Percentiles rank a stretch among this genome's conserved stretches.
phyloP scores from a whole-genome alignment of 2,888 invertebrate genomes.

The Criorhina ranunculi region DNA sequence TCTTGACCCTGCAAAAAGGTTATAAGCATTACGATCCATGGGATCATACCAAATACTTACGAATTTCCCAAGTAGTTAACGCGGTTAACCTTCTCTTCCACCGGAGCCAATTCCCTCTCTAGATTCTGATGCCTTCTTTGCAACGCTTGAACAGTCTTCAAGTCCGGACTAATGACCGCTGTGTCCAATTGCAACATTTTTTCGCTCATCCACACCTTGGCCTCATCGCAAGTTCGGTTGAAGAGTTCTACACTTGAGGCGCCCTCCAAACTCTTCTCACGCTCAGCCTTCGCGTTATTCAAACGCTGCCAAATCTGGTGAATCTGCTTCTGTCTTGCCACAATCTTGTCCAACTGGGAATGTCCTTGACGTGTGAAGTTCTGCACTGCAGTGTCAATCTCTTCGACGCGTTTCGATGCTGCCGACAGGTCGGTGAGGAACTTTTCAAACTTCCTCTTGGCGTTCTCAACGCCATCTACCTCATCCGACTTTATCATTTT shows the following conservation, averaged over 20 bases:
- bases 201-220: slow-evolving; percentile 98
- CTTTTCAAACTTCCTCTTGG: slow-evolving; percentile 98
- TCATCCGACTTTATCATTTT: slow-evolving; percentile 92
- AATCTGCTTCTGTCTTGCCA: slow-evolving; percentile 91
- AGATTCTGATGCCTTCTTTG: slow-evolving; percentile 96
- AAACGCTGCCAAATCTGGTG: slow-evolving; percentile 95
- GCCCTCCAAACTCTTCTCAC: slow-evolving; percentile 96
- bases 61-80: slow-evolving; percentile 94
- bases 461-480: slow-evolving; percentile 95
- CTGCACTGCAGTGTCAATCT: slow-evolving; percentile 94
- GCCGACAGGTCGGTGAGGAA: slow-evolving; percentile 98
- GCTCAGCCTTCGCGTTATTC: slow-evolving; percentile 93
- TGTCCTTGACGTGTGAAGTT: slow-evolving; percentile 94
- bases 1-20: slow-evolving; percentile 89
- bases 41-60: slow-evolving; percentile 84
- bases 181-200: slow-evolving; percentile 96
- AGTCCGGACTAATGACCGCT: slow-evolving; percentile 91
- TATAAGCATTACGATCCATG: not conserved
- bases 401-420: slow-evolving; percentile 95
- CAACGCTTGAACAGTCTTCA: slow-evolving; percentile 95
- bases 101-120: slow-evolving; percentile 96
- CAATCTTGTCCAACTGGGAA: slow-evolving; percentile 92
- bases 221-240: slow-evolving; percentile 97
- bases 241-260: slow-evolving; percentile 97
- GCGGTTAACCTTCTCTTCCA: slow-evolving; percentile 96